Evolutionary conservation across 1,140 invertebrate genomes (phyloP).

Genomic region (Limonius californicus): DNA sequence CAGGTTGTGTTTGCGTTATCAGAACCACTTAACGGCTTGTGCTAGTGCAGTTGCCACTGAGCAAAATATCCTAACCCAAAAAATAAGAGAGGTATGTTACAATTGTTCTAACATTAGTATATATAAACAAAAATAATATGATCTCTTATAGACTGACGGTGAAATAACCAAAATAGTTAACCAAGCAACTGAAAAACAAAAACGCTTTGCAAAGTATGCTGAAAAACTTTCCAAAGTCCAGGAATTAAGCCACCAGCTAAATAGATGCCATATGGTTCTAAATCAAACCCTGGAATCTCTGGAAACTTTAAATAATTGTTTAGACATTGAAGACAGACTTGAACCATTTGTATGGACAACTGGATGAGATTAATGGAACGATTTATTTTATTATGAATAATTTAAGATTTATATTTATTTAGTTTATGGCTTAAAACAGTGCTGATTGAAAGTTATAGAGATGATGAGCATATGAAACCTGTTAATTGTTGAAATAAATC

Average conservation of each 20-base stretch:
- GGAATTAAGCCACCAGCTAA: conserved; percentile 72
- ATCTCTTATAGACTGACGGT: conserved; percentile 66
- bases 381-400: conserved; percentile 11
- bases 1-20: conserved; percentile 64
- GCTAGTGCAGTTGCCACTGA: conserved; percentile 69
- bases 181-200: conserved; percentile 70
- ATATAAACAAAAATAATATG: conserved; percentile 6
- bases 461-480: too few relatives aligned
- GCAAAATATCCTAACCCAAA: conserved; percentile 65
- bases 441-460: too few relatives aligned
- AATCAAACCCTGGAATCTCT: conserved; percentile 82
- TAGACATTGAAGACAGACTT: conserved; percentile 78
- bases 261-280: conserved; percentile 74
- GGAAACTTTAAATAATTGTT: conserved; percentile 77
- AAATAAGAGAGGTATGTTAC: conserved; percentile 68
- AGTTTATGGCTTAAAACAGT: too few relatives aligned
- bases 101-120: conserved; percentile 2
- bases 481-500: too few relatives aligned
- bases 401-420: background rate
- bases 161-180: conserved; percentile 66
- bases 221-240: conserved; percentile 80
- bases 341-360: conserved; percentile 90
- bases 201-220: conserved; percentile 75
- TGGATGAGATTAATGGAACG: conserved; percentile 50
- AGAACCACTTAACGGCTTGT: conserved; percentile 69